A percentile compares a stretch with the other conserved stretches of the same genome.
These are phyloP conservation scores for Cheirogaleus major DNA, from an alignment of 2,797 vertebrate species.

Conservation along the genomic window DNA sequence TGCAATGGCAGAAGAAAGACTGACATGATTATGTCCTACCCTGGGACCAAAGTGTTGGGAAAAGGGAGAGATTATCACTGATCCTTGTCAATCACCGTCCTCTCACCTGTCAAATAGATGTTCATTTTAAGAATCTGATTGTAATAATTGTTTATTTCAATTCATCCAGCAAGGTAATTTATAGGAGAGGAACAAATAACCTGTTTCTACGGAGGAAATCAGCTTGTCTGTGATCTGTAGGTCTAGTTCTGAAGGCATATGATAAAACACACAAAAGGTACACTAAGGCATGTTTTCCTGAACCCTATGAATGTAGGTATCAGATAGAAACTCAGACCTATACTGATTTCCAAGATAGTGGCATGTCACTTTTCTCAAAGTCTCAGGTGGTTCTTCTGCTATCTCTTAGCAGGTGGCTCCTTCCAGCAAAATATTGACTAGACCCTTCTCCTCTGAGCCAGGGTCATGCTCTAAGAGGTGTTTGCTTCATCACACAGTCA, in stretches of 20 bases:
- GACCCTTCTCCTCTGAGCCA: neutral
- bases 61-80: neutral
- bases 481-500: neutral
- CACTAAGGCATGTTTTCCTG: neutral
- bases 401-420: no score
- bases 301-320: neutral
- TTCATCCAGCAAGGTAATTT: neutral
- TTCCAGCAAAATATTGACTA: no score
- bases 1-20: neutral
- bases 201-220: neutral
- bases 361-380: neutral
- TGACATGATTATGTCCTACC: neutral
- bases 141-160: neutral
- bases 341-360: neutral
- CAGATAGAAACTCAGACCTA: neutral
- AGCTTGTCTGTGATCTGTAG: neutral
- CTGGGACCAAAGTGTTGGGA: neutral
- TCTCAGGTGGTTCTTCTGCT: no score
- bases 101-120: neutral
- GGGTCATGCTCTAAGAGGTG: neutral
- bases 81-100: neutral
- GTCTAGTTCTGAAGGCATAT: neutral
- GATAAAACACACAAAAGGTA: neutral
- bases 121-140: neutral
- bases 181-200: neutral